phyloP scores from a whole-genome alignment of 2,888 invertebrate genomes.

The Drosophila eohydei region DNA sequence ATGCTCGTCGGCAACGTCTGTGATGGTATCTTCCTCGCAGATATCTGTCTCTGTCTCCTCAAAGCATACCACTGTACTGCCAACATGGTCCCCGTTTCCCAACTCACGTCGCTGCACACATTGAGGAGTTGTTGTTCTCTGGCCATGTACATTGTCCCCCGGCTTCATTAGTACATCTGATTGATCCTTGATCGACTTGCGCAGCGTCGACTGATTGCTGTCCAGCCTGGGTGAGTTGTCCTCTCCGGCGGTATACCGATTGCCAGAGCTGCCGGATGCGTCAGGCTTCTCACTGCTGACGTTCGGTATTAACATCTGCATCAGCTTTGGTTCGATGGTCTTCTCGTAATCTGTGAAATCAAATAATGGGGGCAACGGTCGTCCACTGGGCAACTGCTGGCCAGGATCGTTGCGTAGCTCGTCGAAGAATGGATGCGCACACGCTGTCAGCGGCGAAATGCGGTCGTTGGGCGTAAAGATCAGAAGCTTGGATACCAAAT shows the following conservation, averaged over 20 bases:
- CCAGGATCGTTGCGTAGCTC: conserved; percentile 97
- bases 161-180: not conserved
- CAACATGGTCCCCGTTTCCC: conserved; percentile 67
- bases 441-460: conserved; percentile 97
- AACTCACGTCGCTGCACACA: conserved; percentile 36
- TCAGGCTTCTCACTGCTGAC: not conserved
- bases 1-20: conserved; percentile 19
- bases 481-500: conserved; percentile 94
- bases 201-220: conserved; percentile 7
- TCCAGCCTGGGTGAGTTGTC: conserved; percentile 22
- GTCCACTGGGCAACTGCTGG: conserved; percentile 96
- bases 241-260: conserved; percentile 54
- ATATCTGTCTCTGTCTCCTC: conserved; percentile 21
- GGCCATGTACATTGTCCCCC: not conserved
- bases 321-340: conserved; percentile 76
- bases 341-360: conserved; percentile 95
- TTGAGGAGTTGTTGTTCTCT: conserved; percentile 1
- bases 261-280: conserved; percentile 1
- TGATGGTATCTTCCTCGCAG: conserved; percentile 25
- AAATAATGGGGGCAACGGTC: conserved; percentile 96
- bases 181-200: not conserved
- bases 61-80: conserved; percentile 22
- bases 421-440: conserved; percentile 99
- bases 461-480: conserved; percentile 99
- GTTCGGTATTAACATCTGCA: conserved; percentile 52